Conservation (phyloP, 2,888 invertebrate genomes). For the Eupithecia dodoneata region DNA sequence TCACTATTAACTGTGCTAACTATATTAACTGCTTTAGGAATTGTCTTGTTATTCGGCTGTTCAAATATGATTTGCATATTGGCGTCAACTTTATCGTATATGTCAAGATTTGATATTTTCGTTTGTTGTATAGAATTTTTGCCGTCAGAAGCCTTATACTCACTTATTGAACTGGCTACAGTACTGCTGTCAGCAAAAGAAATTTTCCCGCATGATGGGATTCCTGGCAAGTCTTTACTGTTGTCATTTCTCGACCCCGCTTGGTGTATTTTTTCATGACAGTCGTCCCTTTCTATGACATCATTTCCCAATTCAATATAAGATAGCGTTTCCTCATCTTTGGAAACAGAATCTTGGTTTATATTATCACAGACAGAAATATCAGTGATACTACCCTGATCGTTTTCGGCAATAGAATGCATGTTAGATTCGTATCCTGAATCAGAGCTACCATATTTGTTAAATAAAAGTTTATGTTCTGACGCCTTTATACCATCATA, state of each 20-base stretch:
- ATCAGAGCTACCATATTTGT: constrained; percentile 18
- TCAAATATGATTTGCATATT: constrained; percentile 29
- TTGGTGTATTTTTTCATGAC: not conserved
- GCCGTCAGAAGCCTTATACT: not conserved
- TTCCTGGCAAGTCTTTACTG: not conserved
- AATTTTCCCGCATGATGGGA: constrained; percentile 1
- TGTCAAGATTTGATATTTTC: not conserved
- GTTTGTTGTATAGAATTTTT: not conserved
- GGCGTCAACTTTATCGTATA: constrained; percentile 25
- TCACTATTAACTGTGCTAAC: not conserved
- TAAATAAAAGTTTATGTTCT: not conserved
- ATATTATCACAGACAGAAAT: constrained; percentile 9
- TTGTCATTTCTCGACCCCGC: not conserved
- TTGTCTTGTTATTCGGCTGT: constrained; percentile 14
- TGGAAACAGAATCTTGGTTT: constrained; percentile 26
- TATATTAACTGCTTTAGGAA: not conserved
- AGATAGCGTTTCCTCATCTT: constrained; percentile 7
- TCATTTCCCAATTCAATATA: not conserved
- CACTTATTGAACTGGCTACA: not conserved
- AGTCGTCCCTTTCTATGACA: not conserved
- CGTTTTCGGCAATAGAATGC: constrained; percentile 17
- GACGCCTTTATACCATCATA: not conserved
- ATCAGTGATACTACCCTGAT: constrained; percentile 13
- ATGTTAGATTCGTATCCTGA: constrained; percentile 25
- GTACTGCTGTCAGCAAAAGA: not conserved